These are phyloP conservation scores for Tragelaphus imberbis DNA, from an alignment of 2,113 vertebrate genomes.

Conservation along the genomic window DNA sequence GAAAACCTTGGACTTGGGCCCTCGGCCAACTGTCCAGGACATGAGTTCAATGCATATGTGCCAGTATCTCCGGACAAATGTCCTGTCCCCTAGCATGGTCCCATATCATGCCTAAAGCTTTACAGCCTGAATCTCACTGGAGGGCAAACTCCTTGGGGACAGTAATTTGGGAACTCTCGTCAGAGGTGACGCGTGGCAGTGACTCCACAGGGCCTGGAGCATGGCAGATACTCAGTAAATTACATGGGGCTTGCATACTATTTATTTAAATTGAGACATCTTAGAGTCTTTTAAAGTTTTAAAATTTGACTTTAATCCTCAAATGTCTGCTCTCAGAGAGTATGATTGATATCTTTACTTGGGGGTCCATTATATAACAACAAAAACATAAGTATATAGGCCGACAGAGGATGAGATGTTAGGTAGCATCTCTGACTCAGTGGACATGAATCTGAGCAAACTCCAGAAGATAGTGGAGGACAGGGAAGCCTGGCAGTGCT, in stretches of 20 bases:
- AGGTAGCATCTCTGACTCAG: background rate
- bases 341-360: background rate
- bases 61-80: background rate
- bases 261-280: background rate
- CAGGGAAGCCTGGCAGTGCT: background rate
- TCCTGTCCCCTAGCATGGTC: background rate
- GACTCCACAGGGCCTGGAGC: background rate
- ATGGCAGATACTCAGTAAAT: background rate
- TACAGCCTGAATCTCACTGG: background rate
- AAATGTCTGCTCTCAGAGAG: background rate
- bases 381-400: background rate
- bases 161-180: background rate
- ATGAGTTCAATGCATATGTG: background rate
- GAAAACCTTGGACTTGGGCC: background rate
- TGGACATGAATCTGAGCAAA: background rate
- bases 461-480: background rate
- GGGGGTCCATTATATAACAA: background rate
- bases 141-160: background rate
- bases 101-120: background rate
- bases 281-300: constrained; percentile 24
- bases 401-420: background rate
- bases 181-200: background rate
- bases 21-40: background rate
- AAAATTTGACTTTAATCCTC: background rate
- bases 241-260: background rate